Percentiles rank a stretch among this genome's conserved stretches.
phyloP scores from a whole-genome alignment of 2,113 vertebrate genomes.

The Apaloderma vittatum region DNA sequence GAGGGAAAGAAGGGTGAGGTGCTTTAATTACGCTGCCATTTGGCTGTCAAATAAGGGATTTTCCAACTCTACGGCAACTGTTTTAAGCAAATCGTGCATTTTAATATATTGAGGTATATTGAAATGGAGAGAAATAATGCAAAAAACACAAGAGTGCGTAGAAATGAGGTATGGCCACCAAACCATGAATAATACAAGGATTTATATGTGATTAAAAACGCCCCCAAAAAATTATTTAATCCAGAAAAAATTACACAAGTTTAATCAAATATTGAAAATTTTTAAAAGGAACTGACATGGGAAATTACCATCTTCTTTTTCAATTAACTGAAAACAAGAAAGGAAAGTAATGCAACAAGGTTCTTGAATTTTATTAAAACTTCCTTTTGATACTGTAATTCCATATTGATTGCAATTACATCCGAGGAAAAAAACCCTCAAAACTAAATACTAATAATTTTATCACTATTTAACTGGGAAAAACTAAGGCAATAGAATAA shows the following conservation, averaged over 20 bases:
- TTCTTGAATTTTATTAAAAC: background rate
- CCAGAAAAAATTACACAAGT: background rate
- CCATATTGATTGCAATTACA: background rate
- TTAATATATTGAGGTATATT: background rate
- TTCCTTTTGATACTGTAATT: background rate
- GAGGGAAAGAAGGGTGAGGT: constrained; percentile 12
- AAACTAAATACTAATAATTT: background rate
- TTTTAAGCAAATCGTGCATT: constrained; percentile 26
- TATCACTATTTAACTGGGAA: background rate
- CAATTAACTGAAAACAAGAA: background rate
- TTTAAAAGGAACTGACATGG: background rate
- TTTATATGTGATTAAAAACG: background rate
- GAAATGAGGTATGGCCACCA: background rate
- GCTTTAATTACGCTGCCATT: constrained; percentile 22
- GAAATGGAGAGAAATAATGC: background rate
- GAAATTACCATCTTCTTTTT: background rate
- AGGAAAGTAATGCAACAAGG: background rate
- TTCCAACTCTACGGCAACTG: background rate
- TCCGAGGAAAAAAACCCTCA: accelerated
- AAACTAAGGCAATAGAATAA: background rate
- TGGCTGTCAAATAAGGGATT: constrained; percentile 63
- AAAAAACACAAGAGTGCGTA: background rate
- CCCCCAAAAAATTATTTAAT: background rate
- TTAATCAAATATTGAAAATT: background rate
- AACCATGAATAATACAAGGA: background rate